Evolutionary conservation across 1,140 invertebrate genomes (phyloP), one percentile per base, ranked within the genome.

Genomic region (Microplitis demolitor): DNA sequence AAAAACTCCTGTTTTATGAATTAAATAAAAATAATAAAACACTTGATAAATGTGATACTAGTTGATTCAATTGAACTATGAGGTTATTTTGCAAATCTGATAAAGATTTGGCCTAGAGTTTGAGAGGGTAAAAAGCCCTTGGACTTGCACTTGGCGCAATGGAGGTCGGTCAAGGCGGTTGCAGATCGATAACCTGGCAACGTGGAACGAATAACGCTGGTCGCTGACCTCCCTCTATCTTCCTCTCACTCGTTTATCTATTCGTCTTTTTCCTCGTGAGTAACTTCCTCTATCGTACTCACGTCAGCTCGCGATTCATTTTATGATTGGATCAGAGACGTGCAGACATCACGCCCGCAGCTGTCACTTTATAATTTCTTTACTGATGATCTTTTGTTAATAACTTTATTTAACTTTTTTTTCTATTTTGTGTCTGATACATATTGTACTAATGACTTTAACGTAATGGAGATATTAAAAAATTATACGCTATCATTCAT

Each of bases 111-210:
- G 53, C 37, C 34, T n/a, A 53, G 39, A 60, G 45, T 39, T 64
- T 16, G 66, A 16, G 60, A 74, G 50, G 72, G 68, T 70, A 71
- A 78, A 75, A 74, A 81, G 79, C 80, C 82, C 83, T 82, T 85
- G 84, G 83, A 85, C 85, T 86, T 86, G 85, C 84, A 86, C 84
- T 86, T 86, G 85, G 81, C 74, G 77, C 75, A 74, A 63, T 79
- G 77, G 83, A 82, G 83, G 84, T 86, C 85, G 84, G 84, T 87
- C 85, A 87, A 86, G 85, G 84, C 84, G 83, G 78, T 66, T 80
- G 77, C 74, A 82, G 84, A 86, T 86, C 85, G 85, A 86, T 87
- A 86, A 79, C 80, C 78, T 71, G 83, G 76, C 84, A 84, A 83
- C 80, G 78, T 78, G 74, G 77, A 82, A 81, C 77, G 80, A 74